Evolutionary conservation across 2,113 vertebrate species (phyloP), one percentile per base, ranked within the genome.

Genomic region (Malaclemys terrapin): DNA sequence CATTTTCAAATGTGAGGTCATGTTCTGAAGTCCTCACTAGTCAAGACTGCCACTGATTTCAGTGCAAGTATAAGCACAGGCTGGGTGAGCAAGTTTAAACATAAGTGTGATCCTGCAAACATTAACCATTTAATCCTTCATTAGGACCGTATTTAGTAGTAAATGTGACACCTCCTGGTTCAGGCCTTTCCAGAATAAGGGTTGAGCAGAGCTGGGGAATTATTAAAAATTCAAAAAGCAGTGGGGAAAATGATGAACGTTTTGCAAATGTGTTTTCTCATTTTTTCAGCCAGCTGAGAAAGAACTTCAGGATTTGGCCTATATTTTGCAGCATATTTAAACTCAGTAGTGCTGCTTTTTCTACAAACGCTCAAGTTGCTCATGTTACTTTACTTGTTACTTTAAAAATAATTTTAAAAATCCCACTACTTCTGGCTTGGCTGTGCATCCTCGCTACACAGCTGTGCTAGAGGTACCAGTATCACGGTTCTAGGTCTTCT

Each of bases 1-100:
- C 95, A 88, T 96, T 95, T 97, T 96, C 96, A 94, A 90, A 85
- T 92, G 80, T 92, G 42, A 93, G 79, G 92, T 95, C 91, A 89
- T 97, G 92, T 95, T 97, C 93, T 57, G 85, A 85, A 25, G 22
- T 25, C 42, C 22, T 95, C 96, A 91, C 93, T 96, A 92, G 89
- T 88, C 82, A 96, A 89, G 96, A 88, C 80, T 92, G 86, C 90
- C 89, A 81, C 81, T 94, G 93, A 83, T 89, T 92, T 89, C 57
- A 86, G 53, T 81, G 84, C 75, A 65, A 47, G 89, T 90, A 53
- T 82, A 75, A 79, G 75, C 83, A 80, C 19, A 50, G 81, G n/a
- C 35, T 69, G 17, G 9, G 9, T n/a, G 14, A 65, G 85, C 65
- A 75, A 47, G 90, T 93, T 49, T 82, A 80, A 80, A 62, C 85